These are phyloP conservation scores for Syrista parreyssii DNA, from an alignment of 2,888 invertebrate species.

Conservation along the genomic window DNA sequence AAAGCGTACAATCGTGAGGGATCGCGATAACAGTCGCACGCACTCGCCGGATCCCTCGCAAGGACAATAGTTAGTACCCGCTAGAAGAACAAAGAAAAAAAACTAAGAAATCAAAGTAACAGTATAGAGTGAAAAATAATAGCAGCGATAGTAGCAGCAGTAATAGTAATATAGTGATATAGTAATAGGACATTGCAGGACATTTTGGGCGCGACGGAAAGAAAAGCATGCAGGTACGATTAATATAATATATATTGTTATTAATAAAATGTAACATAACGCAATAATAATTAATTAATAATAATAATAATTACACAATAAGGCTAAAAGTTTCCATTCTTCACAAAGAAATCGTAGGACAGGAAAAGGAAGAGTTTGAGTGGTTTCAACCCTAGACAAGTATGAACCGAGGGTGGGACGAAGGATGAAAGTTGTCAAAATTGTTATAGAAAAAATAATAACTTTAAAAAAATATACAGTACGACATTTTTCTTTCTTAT, in stretches of 20 bases:
- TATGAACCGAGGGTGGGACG: background rate
- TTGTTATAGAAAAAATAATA: slow-evolving; percentile 12
- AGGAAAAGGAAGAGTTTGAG: background rate
- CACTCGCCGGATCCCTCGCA: background rate
- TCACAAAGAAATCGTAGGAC: slow-evolving; percentile 36
- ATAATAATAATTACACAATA: slow-evolving; percentile 62
- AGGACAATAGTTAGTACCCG: background rate
- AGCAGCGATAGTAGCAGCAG: background rate
- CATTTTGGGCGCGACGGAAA: slow-evolving; percentile 27
- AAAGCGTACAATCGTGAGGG: background rate
- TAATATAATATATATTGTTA: slow-evolving; percentile 63
- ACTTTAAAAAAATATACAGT: slow-evolving; percentile 18
- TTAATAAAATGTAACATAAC: slow-evolving; percentile 65
- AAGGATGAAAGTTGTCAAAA: slow-evolving; percentile 4
- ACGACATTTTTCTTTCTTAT: slow-evolving; percentile 1
- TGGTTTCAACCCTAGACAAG: background rate
- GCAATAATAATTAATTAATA: slow-evolving; percentile 58
- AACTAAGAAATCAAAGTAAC: background rate
- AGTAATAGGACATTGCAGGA: background rate
- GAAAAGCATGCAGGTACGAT: slow-evolving; percentile 52
- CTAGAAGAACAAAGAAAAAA: background rate
- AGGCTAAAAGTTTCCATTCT: slow-evolving; percentile 49
- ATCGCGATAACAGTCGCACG: background rate
- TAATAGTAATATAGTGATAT: background rate
- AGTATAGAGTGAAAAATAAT: background rate